phyloP scores from a whole-genome alignment of 2,797 vertebrate species.

The Paramormyrops hopkinsi region DNA sequence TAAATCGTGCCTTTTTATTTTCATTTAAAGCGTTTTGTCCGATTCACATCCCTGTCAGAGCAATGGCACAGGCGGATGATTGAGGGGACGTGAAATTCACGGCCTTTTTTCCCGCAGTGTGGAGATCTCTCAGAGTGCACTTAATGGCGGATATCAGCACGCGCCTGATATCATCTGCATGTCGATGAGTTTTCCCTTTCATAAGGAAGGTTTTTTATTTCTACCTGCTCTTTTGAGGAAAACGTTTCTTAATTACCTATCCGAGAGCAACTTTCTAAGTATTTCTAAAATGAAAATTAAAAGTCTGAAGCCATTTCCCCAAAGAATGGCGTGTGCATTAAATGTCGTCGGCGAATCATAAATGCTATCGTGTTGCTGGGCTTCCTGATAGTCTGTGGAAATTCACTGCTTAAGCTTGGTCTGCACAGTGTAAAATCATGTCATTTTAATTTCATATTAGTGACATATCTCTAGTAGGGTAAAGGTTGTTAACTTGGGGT shows the following conservation, averaged over 20 bases:
- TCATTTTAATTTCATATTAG: neutral
- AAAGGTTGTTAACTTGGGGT: neutral
- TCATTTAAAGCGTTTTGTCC: neutral
- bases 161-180: neutral
- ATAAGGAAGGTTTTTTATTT: neutral
- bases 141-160: neutral
- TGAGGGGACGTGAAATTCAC: neutral
- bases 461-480: neutral
- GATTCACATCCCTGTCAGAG: neutral
- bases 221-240: neutral
- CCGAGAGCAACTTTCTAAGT: neutral
- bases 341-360: neutral
- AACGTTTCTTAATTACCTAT: neutral
- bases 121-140: neutral
- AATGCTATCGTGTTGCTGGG: neutral
- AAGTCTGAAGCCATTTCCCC: neutral
- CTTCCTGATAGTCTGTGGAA: neutral
- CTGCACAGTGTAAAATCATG: neutral
- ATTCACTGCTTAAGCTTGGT: neutral
- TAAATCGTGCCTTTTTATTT: neutral
- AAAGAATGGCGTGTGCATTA: neutral
- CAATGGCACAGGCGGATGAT: neutral
- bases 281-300: neutral
- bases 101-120: neutral
- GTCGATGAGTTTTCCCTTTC: neutral